Conservation (phyloP, 1,140 invertebrate species). For the Watersipora subatra region DNA sequence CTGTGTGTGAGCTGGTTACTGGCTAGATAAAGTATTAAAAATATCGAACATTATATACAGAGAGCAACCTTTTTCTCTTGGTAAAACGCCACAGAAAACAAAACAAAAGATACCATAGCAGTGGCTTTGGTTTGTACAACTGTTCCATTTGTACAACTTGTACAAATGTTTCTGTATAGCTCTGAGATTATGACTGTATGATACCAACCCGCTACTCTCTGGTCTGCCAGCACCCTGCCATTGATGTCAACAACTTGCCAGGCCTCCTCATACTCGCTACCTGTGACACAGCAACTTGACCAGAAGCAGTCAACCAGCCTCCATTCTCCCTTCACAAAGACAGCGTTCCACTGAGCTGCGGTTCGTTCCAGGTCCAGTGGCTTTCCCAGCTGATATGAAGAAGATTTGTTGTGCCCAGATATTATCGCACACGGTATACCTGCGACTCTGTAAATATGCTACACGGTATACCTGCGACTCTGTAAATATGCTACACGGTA, state of each 20-base stretch:
- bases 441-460: slow-evolving; percentile 21
- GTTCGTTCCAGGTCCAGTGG: slow-evolving; percentile 22
- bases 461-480: too few relatives aligned
- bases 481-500: neutral
- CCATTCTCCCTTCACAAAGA: slow-evolving; percentile 29
- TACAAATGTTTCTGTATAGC: too few relatives aligned
- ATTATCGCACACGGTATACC: slow-evolving; percentile 28
- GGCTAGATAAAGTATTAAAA: neutral
- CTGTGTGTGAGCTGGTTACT: slow-evolving; percentile 13
- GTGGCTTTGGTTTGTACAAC: too few relatives aligned
- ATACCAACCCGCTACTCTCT: neutral
- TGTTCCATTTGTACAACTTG: too few relatives aligned
- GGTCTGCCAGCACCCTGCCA: neutral
- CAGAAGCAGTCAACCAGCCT: slow-evolving; percentile 32
- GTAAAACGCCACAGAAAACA: too few relatives aligned
- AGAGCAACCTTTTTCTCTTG: too few relatives aligned
- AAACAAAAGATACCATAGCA: neutral
- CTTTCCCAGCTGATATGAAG: slow-evolving; percentile 31
- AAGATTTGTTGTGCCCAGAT: slow-evolving; percentile 34
- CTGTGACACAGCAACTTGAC: slow-evolving; percentile 29
- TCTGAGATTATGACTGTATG: too few relatives aligned
- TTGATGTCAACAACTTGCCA: slow-evolving; percentile 20
- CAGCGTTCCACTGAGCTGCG: slow-evolving; percentile 37
- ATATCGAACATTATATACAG: too few relatives aligned
- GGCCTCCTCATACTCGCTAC: slow-evolving; percentile 22